Conservation (phyloP, 2,797 vertebrate genomes). For the Pelochelys cantorii region DNA sequence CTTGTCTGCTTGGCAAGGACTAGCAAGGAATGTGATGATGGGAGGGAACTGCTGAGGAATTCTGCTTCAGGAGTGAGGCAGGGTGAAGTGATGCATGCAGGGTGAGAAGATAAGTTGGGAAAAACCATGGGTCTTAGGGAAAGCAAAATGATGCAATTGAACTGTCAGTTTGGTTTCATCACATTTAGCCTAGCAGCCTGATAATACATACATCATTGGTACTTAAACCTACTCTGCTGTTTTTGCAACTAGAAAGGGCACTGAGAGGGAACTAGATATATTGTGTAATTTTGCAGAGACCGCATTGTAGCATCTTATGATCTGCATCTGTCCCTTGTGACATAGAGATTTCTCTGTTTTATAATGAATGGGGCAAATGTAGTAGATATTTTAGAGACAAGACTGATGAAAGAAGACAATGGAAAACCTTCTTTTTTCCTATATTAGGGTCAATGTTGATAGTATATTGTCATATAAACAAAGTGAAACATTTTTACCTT, state of each 20-base stretch:
- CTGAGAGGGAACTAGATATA: neutral
- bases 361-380: neutral
- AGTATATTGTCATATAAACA: neutral
- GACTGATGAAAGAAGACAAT: neutral
- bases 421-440: neutral
- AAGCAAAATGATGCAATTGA: neutral
- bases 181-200: neutral
- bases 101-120: slow-evolving; percentile 8
- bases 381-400: neutral
- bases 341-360: neutral
- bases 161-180: neutral
- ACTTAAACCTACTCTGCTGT: neutral
- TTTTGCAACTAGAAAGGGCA: neutral
- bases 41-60: neutral
- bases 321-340: neutral
- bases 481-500: neutral
- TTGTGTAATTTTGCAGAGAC: neutral
- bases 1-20: neutral
- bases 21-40: neutral
- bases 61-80: slow-evolving; percentile 11
- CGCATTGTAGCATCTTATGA: neutral
- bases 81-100: neutral
- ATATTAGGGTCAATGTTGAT: neutral
- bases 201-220: neutral
- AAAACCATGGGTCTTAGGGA: neutral